A percentile compares a stretch with the other conserved stretches of the same genome.
Conservation (phyloP, 2,113 vertebrate genomes). For the Rhea pennata region DNA sequence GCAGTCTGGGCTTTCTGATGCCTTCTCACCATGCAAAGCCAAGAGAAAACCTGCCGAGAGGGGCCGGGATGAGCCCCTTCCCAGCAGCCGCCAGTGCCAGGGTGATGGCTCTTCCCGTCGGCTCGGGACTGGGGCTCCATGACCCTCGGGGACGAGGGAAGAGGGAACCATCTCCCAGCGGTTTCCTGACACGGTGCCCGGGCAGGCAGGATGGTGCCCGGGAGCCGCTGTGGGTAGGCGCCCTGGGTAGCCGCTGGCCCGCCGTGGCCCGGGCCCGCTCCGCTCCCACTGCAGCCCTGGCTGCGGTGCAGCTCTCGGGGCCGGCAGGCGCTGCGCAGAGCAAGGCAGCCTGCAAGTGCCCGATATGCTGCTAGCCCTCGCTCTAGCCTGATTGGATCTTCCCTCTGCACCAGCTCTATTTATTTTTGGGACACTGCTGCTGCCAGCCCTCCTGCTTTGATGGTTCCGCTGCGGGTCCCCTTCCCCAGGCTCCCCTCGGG, state of each 20-base stretch:
- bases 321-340: neutral
- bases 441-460: neutral
- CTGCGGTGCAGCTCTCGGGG: neutral
- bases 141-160: too few relatives aligned
- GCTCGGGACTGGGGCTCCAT: neutral
- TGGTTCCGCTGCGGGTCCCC: neutral
- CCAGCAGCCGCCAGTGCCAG: too few relatives aligned
- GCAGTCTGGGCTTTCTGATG: too few relatives aligned
- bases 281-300: neutral
- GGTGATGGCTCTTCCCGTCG: fast-evolving
- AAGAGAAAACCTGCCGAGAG: neutral
- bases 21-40: fast-evolving
- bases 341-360: neutral
- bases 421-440: neutral
- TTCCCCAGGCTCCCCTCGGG: neutral
- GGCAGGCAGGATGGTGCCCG: too few relatives aligned
- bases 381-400: constrained; percentile 28
- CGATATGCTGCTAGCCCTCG: neutral
- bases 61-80: neutral
- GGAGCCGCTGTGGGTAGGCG: too few relatives aligned
- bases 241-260: too few relatives aligned
- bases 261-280: too few relatives aligned
- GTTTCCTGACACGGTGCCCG: too few relatives aligned
- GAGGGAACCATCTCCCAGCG: too few relatives aligned
- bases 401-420: constrained; percentile 8